Evolutionary conservation across 2,113 vertebrate genomes (phyloP).

Genomic region (Chloroceryle aenea): DNA sequence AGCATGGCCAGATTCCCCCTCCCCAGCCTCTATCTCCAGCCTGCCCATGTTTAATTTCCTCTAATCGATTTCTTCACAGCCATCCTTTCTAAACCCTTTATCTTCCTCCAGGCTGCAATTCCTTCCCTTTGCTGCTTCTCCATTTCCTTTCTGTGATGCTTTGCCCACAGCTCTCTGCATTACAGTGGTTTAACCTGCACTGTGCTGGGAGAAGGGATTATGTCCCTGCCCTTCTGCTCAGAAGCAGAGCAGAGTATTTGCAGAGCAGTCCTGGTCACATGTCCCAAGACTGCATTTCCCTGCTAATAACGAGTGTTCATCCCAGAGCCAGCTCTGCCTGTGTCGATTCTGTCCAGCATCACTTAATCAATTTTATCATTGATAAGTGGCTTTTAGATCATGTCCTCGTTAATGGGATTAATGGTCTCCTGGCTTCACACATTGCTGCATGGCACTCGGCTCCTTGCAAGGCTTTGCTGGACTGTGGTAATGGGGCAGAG

Average conservation of each 20-base stretch:
- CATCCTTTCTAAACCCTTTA: conserved; percentile 4
- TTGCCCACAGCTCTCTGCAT: not conserved
- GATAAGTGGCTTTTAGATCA: not conserved
- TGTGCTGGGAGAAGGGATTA: not conserved
- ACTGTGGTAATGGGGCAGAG: not conserved
- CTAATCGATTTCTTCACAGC: conserved; percentile 6
- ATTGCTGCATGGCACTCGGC: not conserved
- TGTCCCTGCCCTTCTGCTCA: not conserved
- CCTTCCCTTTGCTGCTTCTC: not conserved
- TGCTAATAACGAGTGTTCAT: not conserved
- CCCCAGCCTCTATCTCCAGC: not conserved
- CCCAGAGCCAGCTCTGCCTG: not conserved
- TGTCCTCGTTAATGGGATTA: not conserved
- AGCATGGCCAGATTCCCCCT: not conserved
- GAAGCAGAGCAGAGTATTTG: not conserved
- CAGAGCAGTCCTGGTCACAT: not conserved
- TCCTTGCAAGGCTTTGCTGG: not conserved
- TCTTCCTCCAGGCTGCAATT: conserved; percentile 24
- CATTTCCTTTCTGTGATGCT: not conserved
- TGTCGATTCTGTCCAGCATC: not conserved
- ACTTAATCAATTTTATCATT: not conserved
- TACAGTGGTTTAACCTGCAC: not conserved
- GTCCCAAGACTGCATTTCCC: not conserved
- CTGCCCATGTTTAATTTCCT: not conserved
- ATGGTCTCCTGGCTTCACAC: rapidly evolving